A percentile compares a stretch with the other conserved stretches of the same genome.
Conservation (phyloP, 2,888 invertebrate genomes). For the Apoderus coryli region DNA sequence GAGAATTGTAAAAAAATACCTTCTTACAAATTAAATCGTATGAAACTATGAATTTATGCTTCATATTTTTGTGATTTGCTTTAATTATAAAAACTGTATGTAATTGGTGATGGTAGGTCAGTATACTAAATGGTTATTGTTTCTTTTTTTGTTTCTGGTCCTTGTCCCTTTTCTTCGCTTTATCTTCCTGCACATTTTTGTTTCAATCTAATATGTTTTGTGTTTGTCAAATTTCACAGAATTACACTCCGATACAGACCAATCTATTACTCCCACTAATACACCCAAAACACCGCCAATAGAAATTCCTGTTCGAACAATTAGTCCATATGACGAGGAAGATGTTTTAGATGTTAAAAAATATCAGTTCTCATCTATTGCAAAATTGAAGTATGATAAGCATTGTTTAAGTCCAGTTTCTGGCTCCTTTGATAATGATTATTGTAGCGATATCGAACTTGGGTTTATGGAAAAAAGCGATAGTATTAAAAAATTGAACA, state of each 20-base stretch:
- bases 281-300: conserved; percentile 23
- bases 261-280: conserved; percentile 27
- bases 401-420: conserved; percentile 28
- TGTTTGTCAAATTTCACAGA: conserved; percentile 13
- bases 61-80: too few species aligned
- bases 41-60: too few species aligned
- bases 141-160: conserved; percentile 23
- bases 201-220: conserved; percentile 3
- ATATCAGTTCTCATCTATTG: conserved; percentile 18
- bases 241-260: conserved; percentile 20
- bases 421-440: conserved; percentile 28
- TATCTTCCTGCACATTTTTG: conserved; percentile 11
- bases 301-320: conserved; percentile 31
- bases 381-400: conserved; percentile 16
- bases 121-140: conserved; percentile 22
- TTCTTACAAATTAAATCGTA: too few species aligned
- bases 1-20: too few species aligned
- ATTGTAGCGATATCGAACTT: conserved; percentile 22
- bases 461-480: conserved; percentile 13
- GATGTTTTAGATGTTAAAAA: conserved; percentile 16
- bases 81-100: too few species aligned
- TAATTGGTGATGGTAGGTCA: conserved; percentile 19
- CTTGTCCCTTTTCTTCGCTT: conserved; percentile 18
- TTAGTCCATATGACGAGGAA: conserved; percentile 23
- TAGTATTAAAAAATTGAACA: conserved; percentile 10